phyloP scores from a whole-genome alignment of 2,797 vertebrate genomes.

The Channa striata region DNA sequence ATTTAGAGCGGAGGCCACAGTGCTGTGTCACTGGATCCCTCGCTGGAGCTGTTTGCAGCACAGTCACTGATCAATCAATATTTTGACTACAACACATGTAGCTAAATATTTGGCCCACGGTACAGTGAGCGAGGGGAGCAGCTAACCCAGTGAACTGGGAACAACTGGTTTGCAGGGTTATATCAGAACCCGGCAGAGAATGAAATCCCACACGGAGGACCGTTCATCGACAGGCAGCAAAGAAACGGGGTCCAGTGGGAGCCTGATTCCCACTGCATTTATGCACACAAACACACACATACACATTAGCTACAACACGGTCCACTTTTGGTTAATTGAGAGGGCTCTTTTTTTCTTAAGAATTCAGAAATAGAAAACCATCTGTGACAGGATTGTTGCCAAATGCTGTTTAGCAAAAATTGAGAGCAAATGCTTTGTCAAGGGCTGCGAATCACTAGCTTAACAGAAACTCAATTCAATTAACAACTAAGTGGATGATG shows the following conservation, averaged over 20 bases:
- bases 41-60: slow-evolving; percentile 54
- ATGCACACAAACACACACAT: not conserved
- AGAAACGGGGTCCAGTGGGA: slow-evolving; percentile 4
- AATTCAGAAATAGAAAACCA: slow-evolving; percentile 29
- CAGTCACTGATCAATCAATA: slow-evolving; percentile 75
- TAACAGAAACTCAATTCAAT: slow-evolving; percentile 31
- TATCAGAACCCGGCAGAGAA: slow-evolving; percentile 34
- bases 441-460: slow-evolving; percentile 24
- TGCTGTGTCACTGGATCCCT: slow-evolving; percentile 72
- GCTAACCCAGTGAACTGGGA: slow-evolving; percentile 58
- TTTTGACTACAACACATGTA: slow-evolving; percentile 67
- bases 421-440: slow-evolving; percentile 34
- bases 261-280: not conserved
- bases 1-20: slow-evolving; percentile 53
- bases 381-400: slow-evolving; percentile 31
- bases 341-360: slow-evolving; percentile 18
- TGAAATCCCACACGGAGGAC: slow-evolving; percentile 30
- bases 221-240: slow-evolving; percentile 7
- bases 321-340: slow-evolving; percentile 23
- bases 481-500: slow-evolving; percentile 14
- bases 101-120: slow-evolving; percentile 45
- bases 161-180: slow-evolving; percentile 38
- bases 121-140: slow-evolving; percentile 32
- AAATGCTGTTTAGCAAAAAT: slow-evolving; percentile 43
- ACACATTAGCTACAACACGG: slow-evolving; percentile 7